Percentiles rank a stretch among this genome's conserved stretches.
Conservation (phyloP, 2,113 vertebrate genomes). For the Trematomus loennbergii region DNA sequence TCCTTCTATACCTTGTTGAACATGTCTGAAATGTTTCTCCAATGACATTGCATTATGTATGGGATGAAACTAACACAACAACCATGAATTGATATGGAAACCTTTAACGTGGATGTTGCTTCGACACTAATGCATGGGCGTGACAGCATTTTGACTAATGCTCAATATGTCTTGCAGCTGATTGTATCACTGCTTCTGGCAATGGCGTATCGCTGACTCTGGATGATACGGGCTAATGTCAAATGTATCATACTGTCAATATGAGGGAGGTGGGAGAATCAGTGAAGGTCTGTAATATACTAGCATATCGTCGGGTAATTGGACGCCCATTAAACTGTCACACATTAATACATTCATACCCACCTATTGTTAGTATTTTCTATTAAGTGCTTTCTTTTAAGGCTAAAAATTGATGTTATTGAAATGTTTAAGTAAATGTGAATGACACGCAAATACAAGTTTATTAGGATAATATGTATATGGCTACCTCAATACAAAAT, state of each 20-base stretch:
- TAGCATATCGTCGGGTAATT: not conserved
- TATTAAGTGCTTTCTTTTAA: not conserved
- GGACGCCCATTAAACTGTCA: not conserved
- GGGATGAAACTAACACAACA: conserved; percentile 36
- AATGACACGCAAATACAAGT: not conserved
- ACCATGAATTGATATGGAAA: not conserved
- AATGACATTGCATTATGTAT: conserved; percentile 12
- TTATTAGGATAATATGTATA: not conserved
- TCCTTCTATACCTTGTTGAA: not conserved
- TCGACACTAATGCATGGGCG: conserved; percentile 44
- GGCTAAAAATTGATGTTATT: too few species aligned
- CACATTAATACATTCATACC: too few species aligned
- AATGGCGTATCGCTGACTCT: conserved; percentile 7
- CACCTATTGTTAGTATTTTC: not conserved
- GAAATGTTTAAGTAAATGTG: not conserved
- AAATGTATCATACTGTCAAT: not conserved
- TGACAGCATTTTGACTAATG: conserved; percentile 56
- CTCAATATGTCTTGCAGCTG: conserved; percentile 6
- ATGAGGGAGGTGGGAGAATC: not conserved
- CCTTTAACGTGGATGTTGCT: not conserved
- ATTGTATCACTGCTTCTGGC: conserved; percentile 38
- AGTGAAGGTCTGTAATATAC: not conserved
- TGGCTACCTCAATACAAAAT: not conserved
- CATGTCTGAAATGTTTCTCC: not conserved
- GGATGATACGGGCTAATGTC: not conserved